Evolutionary conservation across 53 echinoderm and acorn worm species (phyloP).

Genomic region (Hippasteria phrygiana): DNA sequence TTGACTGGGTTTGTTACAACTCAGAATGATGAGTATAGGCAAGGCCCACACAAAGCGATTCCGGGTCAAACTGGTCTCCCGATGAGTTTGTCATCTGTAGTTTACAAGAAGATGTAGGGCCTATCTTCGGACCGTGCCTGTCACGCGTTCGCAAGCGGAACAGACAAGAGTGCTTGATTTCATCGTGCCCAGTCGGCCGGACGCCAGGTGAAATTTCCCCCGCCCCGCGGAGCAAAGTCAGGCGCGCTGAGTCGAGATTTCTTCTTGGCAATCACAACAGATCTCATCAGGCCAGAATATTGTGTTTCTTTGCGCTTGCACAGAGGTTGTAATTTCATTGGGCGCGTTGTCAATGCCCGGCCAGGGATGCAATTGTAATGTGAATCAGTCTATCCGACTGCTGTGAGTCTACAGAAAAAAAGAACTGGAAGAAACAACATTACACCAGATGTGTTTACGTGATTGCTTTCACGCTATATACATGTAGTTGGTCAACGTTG

Average conservation of each 20-base stretch:
- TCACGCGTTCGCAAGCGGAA: neutral
- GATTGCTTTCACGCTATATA: no score
- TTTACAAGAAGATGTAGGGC: neutral
- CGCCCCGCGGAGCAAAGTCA: neutral
- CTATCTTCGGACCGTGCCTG: neutral
- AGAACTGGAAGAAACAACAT: no score
- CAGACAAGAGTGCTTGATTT: neutral
- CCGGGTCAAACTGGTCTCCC: neutral
- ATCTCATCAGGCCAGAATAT: neutral
- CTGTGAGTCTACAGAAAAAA: no score
- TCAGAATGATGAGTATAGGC: neutral
- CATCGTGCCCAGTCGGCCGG: constrained; percentile 8
- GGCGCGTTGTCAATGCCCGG: neutral
- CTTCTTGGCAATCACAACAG: neutral
- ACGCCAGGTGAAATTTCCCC: constrained; percentile 5
- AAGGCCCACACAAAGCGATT: neutral
- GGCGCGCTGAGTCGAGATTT: neutral
- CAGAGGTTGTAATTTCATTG: neutral
- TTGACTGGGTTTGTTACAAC: no score
- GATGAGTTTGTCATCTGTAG: neutral
- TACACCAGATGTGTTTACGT: no score
- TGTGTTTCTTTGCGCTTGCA: neutral
- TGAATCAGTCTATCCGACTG: no score
- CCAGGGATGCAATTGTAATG: neutral
- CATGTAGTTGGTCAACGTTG: no score